These are phyloP conservation scores for Dolichopus griseipennis DNA, from an alignment of 2,888 invertebrate genomes.

Conservation along the genomic window DNA sequence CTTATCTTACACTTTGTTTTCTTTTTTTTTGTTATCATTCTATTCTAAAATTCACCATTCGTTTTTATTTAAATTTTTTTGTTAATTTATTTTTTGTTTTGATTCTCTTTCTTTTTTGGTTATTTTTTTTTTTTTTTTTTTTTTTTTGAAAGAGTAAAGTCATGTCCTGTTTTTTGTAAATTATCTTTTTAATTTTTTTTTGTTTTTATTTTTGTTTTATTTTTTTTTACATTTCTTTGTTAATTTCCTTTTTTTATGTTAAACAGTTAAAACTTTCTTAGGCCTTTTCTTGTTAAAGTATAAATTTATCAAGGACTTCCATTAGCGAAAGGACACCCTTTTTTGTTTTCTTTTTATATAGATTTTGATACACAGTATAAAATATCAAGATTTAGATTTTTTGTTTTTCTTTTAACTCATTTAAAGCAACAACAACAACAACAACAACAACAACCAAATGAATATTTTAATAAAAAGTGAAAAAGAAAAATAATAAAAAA, in stretches of 20 bases:
- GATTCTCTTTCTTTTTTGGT: too few relatives aligned
- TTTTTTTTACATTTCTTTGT: neutral
- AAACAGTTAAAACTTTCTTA: slow-evolving; percentile 5
- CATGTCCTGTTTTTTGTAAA: neutral
- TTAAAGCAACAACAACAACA: neutral
- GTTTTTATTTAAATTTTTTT: neutral
- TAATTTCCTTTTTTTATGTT: slow-evolving; percentile 6
- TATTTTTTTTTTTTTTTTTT: neutral
- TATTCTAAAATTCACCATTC: neutral
- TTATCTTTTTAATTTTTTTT: neutral
- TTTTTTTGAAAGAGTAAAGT: neutral
- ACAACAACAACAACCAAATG: slow-evolving; percentile 1
- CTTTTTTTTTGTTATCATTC: neutral
- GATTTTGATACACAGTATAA: neutral
- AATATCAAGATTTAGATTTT: neutral
- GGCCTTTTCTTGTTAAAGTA: slow-evolving; percentile 6
- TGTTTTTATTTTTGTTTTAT: neutral
- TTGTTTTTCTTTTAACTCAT: neutral
- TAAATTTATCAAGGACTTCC: slow-evolving; percentile 6
- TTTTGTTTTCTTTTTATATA: neutral
- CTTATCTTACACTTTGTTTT: neutral
- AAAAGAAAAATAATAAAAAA: neutral
- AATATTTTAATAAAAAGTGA: neutral
- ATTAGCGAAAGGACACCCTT: slow-evolving; percentile 6
- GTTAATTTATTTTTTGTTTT: too few relatives aligned